phyloP scores from a whole-genome alignment of 1,140 invertebrate species.

The Arion vulgaris region DNA sequence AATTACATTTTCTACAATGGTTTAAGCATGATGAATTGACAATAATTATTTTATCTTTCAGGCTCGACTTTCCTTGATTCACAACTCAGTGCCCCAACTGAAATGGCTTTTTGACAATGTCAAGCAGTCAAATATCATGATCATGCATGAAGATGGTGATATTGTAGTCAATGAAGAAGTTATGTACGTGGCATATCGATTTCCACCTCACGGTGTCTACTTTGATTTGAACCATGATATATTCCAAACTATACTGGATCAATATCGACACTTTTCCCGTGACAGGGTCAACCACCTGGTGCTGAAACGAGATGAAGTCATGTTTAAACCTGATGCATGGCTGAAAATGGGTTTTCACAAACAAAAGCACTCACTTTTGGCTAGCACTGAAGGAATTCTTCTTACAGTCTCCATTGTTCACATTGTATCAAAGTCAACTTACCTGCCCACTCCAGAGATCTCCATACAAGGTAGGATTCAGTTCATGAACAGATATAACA shows the following conservation, averaged over 20 bases:
- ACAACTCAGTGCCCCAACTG: conserved; percentile 76
- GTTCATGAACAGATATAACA: conserved; percentile 61
- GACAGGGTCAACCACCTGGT: conserved; percentile 56
- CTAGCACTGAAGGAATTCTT: conserved; percentile 64
- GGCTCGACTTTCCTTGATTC: conserved; percentile 82
- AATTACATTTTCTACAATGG: too few species aligned
- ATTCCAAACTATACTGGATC: conserved; percentile 47
- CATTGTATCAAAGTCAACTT: conserved; percentile 60
- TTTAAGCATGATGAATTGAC: not conserved
- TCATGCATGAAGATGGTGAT: conserved; percentile 55
- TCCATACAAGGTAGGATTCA: conserved; percentile 58
- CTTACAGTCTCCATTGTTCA: conserved; percentile 60
- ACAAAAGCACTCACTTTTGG: conserved; percentile 62
- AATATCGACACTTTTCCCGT: conserved; percentile 57
- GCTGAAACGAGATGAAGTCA: conserved; percentile 54
- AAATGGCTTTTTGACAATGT: conserved; percentile 70
- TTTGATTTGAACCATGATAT: conserved; percentile 61
- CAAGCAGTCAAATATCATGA: conserved; percentile 48
- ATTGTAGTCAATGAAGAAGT: conserved; percentile 51
- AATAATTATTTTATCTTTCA: conserved; percentile 69
- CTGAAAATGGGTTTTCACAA: conserved; percentile 67
- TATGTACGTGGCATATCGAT: conserved; percentile 64
- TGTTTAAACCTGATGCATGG: conserved; percentile 64
- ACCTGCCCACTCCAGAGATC: conserved; percentile 51
- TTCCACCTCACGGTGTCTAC: conserved; percentile 58